Evolutionary conservation across 1,140 invertebrate species (phyloP).

Genomic region (Drosophila serrata): DNA sequence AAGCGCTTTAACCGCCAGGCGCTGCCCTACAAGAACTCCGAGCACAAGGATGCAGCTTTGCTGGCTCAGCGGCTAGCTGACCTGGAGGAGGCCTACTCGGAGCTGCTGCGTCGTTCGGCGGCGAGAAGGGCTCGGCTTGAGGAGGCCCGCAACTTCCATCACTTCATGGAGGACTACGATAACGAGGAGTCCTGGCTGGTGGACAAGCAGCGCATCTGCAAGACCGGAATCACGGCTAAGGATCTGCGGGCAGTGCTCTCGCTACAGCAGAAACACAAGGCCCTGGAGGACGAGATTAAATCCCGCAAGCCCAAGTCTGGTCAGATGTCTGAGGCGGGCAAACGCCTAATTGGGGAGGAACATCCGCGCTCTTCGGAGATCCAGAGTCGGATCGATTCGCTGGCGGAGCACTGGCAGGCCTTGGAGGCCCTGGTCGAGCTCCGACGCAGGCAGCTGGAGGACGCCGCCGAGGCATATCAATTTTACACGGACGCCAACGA

Average conservation of each 20-base stretch:
- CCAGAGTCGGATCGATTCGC: constrained; percentile 91
- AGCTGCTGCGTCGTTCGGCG: constrained; percentile 88
- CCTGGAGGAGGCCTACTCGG: constrained; percentile 90
- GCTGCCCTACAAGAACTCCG: constrained; percentile 86
- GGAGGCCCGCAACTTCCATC: constrained; percentile 96
- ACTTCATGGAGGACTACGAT: constrained; percentile 97
- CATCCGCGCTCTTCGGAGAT: constrained; percentile 93
- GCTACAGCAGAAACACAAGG: constrained; percentile 97
- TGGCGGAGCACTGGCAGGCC: constrained; percentile 94
- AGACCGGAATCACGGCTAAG: constrained; percentile 95
- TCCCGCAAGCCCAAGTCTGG: constrained; percentile 93
- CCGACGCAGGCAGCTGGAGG: constrained; percentile 94
- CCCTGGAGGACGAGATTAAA: constrained; percentile 96
- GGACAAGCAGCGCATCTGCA: constrained; percentile 96
- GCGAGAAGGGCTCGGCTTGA: constrained; percentile 93
- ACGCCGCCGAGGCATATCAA: constrained; percentile 97
- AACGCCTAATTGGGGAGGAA: constrained; percentile 90
- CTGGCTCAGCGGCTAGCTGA: constrained; percentile 90
- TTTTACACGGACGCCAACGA: constrained; percentile 99
- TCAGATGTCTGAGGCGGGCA: constrained; percentile 90
- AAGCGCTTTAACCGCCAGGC: constrained; percentile 91
- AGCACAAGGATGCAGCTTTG: constrained; percentile 88
- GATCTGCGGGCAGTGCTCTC: constrained; percentile 96
- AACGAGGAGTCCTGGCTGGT: constrained; percentile 97
- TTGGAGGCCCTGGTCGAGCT: constrained; percentile 94